A percentile compares a stretch with the other conserved stretches of the same genome.
phyloP scores from a whole-genome alignment of 1,140 invertebrate genomes.

The Drosophila watanabei region DNA sequence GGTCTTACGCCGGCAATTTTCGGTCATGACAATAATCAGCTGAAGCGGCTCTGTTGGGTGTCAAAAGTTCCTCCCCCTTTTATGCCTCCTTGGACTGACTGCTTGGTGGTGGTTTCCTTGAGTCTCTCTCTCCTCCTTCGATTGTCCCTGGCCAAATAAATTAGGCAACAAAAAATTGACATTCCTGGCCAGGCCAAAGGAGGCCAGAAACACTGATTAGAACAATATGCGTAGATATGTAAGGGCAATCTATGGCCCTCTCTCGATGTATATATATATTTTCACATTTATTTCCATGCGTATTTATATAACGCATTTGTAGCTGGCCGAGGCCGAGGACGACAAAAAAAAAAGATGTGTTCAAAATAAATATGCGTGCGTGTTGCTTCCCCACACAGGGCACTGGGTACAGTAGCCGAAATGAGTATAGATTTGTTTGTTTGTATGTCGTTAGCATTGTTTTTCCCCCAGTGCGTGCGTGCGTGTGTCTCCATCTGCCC shows the following conservation, averaged over 20 bases:
- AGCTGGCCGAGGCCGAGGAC: slow-evolving; percentile 28
- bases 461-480: slow-evolving; percentile 60
- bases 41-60: slow-evolving; percentile 69
- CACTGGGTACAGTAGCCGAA: slow-evolving; percentile 33
- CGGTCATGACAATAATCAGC: slow-evolving; percentile 80
- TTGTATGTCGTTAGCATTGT: slow-evolving; percentile 63
- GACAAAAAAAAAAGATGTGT: slow-evolving; percentile 63
- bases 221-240: slow-evolving; percentile 82
- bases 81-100: not conserved
- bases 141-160: slow-evolving; percentile 66
- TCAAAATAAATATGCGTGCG: slow-evolving; percentile 84
- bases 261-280: slow-evolving; percentile 11
- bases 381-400: slow-evolving; percentile 72
- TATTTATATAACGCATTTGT: slow-evolving; percentile 71
- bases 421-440: slow-evolving; percentile 68
- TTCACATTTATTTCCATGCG: slow-evolving; percentile 41
- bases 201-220: slow-evolving; percentile 74
- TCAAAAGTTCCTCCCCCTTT: slow-evolving; percentile 59
- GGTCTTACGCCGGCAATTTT: slow-evolving; percentile 11
- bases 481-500: slow-evolving; percentile 51
- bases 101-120: slow-evolving; percentile 28
- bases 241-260: slow-evolving; percentile 54
- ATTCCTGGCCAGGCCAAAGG: slow-evolving; percentile 59
- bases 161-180: slow-evolving; percentile 82
- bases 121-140: not conserved